Conservation (phyloP, 2,888 invertebrate genomes). For the Eulithis prunata region DNA sequence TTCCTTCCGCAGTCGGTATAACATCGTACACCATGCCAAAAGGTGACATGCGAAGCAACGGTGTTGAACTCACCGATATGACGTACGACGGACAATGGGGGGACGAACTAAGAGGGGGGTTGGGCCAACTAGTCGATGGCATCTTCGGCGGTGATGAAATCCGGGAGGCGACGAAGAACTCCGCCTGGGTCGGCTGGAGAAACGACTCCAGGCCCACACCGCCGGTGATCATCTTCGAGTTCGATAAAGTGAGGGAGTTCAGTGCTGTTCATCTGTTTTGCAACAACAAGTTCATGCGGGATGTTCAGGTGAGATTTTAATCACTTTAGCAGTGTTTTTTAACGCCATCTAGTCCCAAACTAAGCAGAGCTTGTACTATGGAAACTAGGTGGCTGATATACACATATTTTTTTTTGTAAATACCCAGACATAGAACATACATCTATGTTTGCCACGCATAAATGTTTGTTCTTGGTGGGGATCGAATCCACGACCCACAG, state of each 20-base stretch:
- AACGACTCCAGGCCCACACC: slow-evolving; percentile 88
- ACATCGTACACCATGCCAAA: slow-evolving; percentile 95
- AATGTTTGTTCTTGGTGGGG: no score
- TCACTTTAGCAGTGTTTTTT: background rate
- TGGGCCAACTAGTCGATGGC: slow-evolving; percentile 94
- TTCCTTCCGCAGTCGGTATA: slow-evolving; percentile 87
- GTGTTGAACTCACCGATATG: slow-evolving; percentile 92
- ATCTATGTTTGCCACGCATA: no score
- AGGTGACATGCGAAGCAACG: slow-evolving; percentile 91
- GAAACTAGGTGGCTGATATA: no score
- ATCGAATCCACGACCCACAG: no score
- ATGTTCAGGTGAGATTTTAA: slow-evolving; percentile 87
- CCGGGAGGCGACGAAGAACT: slow-evolving; percentile 83
- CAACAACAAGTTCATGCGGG: slow-evolving; percentile 93
- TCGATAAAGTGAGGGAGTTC: slow-evolving; percentile 94
- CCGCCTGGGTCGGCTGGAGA: slow-evolving; percentile 97
- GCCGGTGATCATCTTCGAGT: slow-evolving; percentile 90
- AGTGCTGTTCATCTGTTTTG: slow-evolving; percentile 91
- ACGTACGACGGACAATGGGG: slow-evolving; percentile 94
- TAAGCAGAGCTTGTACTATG: no score
- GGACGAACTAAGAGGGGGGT: slow-evolving; percentile 89
- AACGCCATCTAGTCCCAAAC: no score
- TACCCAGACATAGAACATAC: no score
- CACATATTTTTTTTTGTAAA: no score
- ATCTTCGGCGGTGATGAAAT: slow-evolving; percentile 88